Evolutionary conservation across 2,113 vertebrate genomes (phyloP).

Genomic region (Erpornis zantholeuca): DNA sequence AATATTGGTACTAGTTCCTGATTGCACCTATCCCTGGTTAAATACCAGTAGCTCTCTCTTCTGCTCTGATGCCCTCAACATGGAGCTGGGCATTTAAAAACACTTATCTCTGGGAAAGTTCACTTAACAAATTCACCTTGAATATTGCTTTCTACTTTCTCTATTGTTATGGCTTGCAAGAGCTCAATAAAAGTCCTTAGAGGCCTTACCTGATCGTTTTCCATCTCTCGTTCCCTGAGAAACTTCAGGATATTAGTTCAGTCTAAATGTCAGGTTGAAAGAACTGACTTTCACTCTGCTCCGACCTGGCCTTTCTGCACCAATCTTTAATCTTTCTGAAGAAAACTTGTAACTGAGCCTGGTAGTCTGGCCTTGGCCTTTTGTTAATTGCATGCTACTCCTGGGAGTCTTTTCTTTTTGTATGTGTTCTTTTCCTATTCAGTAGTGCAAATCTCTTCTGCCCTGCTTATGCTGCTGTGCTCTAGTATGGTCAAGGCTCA

Average conservation of each 20-base stretch:
- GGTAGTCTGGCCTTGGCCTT: not conserved
- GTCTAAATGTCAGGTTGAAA: constrained; percentile 31
- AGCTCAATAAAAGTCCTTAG: not conserved
- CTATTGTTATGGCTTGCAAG: not conserved
- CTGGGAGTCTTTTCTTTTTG: not conserved
- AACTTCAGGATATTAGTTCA: not conserved
- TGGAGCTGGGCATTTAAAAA: not conserved
- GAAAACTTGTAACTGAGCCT: not conserved
- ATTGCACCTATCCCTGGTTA: not conserved
- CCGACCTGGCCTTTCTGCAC: not conserved
- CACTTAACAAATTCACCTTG: not conserved
- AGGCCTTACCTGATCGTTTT: not conserved
- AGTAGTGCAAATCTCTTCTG: not conserved
- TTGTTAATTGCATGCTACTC: not conserved
- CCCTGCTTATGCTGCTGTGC: not conserved
- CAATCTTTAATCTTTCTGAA: not conserved
- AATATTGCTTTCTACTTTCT: not conserved
- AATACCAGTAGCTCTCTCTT: not conserved
- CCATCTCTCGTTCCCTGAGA: not conserved
- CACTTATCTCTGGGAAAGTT: not conserved
- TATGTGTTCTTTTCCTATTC: not conserved
- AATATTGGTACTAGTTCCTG: not conserved
- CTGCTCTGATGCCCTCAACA: not conserved
- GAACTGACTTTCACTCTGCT: not conserved
- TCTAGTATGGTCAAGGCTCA: not conserved